These are phyloP conservation scores for Ostrea denselamellosa DNA, from an alignment of 1,140 invertebrate species.

Conservation along the genomic window DNA sequence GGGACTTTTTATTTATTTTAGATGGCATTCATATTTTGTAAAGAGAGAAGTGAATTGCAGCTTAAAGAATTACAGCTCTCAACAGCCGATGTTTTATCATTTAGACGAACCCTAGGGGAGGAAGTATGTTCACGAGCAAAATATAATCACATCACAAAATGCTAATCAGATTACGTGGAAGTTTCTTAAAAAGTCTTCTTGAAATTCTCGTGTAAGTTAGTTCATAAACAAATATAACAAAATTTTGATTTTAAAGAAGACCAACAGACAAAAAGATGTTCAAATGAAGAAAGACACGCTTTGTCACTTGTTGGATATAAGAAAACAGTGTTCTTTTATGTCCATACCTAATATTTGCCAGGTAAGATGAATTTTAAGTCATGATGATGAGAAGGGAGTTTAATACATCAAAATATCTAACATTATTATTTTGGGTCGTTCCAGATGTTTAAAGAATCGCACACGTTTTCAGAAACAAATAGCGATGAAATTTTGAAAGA, in stretches of 20 bases:
- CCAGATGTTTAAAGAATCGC: conserved; percentile 11
- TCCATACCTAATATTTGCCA: not conserved
- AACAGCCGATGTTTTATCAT: not conserved
- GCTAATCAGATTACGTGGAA: no score
- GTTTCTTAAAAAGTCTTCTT: no score
- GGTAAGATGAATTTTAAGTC: not conserved
- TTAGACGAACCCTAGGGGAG: not conserved
- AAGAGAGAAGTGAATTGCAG: not conserved
- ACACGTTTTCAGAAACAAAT: not conserved
- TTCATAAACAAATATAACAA: not conserved
- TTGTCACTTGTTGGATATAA: not conserved
- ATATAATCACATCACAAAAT: not conserved
- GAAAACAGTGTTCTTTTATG: not conserved
- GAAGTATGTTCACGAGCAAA: not conserved
- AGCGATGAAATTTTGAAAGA: not conserved
- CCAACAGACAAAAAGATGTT: not conserved
- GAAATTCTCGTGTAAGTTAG: no score
- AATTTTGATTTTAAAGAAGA: not conserved
- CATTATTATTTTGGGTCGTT: not conserved
- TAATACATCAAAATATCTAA: not conserved
- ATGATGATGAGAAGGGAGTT: not conserved
- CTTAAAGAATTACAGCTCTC: not conserved
- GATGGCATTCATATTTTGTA: conserved; percentile 14
- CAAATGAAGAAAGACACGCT: not conserved
- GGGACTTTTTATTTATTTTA: not conserved